A percentile compares a stretch with the other conserved stretches of the same genome.
phyloP scores from a whole-genome alignment of 2,888 invertebrate genomes.

The Ormyrus labotus region DNA sequence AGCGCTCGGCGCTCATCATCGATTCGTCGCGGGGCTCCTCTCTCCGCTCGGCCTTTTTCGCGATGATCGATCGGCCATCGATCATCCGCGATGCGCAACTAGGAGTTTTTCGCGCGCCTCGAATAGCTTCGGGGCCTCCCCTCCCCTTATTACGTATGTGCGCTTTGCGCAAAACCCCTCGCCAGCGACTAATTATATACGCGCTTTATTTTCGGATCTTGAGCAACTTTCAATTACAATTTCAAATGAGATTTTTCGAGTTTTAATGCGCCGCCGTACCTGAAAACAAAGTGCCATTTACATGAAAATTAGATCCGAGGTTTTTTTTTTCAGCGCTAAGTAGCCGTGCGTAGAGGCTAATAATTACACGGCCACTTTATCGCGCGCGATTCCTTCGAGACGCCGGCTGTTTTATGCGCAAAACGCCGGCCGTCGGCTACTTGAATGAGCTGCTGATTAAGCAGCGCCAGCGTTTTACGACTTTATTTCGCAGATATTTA shows the following conservation, averaged over 20 bases:
- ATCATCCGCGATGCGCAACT: slow-evolving; percentile 62
- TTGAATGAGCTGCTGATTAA: too few species aligned
- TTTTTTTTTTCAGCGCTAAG: neutral
- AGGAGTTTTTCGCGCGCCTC: slow-evolving; percentile 40
- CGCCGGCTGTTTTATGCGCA: too few species aligned
- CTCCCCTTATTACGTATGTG: slow-evolving; percentile 49
- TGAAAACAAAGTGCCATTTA: too few species aligned
- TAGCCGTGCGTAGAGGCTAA: neutral
- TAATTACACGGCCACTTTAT: slow-evolving; percentile 32
- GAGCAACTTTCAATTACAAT: too few species aligned
- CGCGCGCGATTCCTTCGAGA: neutral
- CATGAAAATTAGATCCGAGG: too few species aligned
- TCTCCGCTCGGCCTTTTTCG: slow-evolving; percentile 63
- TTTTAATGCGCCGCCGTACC: too few species aligned
- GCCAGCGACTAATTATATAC: slow-evolving; percentile 48
- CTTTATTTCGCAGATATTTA: too few species aligned
- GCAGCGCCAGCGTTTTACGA: too few species aligned
- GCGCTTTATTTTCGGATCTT: neutral
- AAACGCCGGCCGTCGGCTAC: too few species aligned
- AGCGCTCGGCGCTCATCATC: slow-evolving; percentile 34
- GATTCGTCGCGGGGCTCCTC: slow-evolving; percentile 56
- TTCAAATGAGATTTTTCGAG: too few species aligned
- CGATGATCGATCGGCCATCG: slow-evolving; percentile 65
- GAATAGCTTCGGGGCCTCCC: slow-evolving; percentile 29
- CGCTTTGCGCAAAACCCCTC: slow-evolving; percentile 26